These are phyloP conservation scores for Drosophila burlai DNA, from an alignment of 1,140 invertebrate genomes.

Conservation along the genomic window DNA sequence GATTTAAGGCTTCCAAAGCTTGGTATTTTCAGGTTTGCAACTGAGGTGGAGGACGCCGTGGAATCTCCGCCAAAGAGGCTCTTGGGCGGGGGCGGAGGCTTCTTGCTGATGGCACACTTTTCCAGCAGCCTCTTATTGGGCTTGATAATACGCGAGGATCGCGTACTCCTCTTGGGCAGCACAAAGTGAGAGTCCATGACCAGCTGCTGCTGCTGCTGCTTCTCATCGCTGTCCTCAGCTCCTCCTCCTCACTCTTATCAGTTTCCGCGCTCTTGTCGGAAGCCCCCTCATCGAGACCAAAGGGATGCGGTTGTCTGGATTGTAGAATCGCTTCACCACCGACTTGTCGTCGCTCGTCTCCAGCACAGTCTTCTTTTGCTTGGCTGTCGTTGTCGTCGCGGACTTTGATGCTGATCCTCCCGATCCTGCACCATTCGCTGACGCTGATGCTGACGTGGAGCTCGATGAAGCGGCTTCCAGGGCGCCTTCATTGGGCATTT, in stretches of 20 bases:
- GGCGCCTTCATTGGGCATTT: slow-evolving; percentile 66
- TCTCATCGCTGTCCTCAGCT: slow-evolving; percentile 63
- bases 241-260: slow-evolving; percentile 3
- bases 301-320: slow-evolving; percentile 79
- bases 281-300: slow-evolving; percentile 67
- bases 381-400: slow-evolving; percentile 19
- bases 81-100: slow-evolving; percentile 32
- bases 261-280: slow-evolving; percentile 58
- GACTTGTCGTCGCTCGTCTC: slow-evolving; percentile 84
- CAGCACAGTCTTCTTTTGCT: slow-evolving; percentile 84
- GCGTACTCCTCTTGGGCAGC: slow-evolving; percentile 93
- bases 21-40: slow-evolving; percentile 33
- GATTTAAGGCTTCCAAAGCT: slow-evolving; percentile 62
- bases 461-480: slow-evolving; percentile 19
- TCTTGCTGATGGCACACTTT: slow-evolving; percentile 85
- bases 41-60: slow-evolving; percentile 10
- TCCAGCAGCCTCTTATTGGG: slow-evolving; percentile 95
- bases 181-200: slow-evolving; percentile 90
- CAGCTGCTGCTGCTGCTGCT: slow-evolving; percentile 62
- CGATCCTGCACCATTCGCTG: slow-evolving; percentile 1
- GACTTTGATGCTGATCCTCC: slow-evolving; percentile 8
- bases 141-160: slow-evolving; percentile 95
- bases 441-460: background rate
- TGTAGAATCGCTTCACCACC: slow-evolving; percentile 83
- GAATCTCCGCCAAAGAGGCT: slow-evolving; percentile 64